Base-by-base conservation (phyloP, 2,113 vertebrate genomes). In the Myrmecobius fasciatus region DNA sequence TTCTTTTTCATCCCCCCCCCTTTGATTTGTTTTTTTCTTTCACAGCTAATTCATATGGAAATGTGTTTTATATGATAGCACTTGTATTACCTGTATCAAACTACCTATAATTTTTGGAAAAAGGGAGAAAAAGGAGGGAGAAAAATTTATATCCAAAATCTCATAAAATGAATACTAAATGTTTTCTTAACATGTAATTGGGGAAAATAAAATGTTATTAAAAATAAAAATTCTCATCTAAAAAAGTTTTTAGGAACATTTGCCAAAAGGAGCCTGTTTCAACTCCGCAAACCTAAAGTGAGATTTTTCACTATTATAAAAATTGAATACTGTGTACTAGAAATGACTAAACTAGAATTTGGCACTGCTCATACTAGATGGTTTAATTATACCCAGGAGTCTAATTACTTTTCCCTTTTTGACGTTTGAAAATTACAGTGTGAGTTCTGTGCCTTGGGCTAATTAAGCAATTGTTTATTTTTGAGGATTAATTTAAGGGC, bases 391-490 rank as follows among this genome's bases (percentile, higher is more conserved):
- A 97, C 94, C 26, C 92, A 94, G n/a, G 91, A 96, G 92, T 94
- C 89, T 97, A 97, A 96, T 97, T 97, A 96, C 56, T 93, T 97
- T 94, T 96, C 94, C 43, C 92, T 95, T 96, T 97, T 95, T 94
- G 91, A 95, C 91, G 93, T 95, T 95, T 97, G 95, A 96, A 96
- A 96, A 94, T 96, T 94, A 28, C 83, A 96, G 48, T 91, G 54
- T 96, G 92, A 91, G 88, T 92, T 97, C 89, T 95, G 53, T 95
- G 48, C 90, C 51, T 96, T 96, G 95, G 51, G 0, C 11, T 97
- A 97, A 97, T 97, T 96, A 98, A 88, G 46, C 91, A 95, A 94
- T 96, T 97, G 90, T 95, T 97, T 97, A 95, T 95, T 94, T 97
- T 97, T 96, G 25, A 96, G 53, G 53, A 94, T 97, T 97, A 95